Conservation (phyloP, 2,888 invertebrate genomes). For the Lissonota sp. region DNA sequence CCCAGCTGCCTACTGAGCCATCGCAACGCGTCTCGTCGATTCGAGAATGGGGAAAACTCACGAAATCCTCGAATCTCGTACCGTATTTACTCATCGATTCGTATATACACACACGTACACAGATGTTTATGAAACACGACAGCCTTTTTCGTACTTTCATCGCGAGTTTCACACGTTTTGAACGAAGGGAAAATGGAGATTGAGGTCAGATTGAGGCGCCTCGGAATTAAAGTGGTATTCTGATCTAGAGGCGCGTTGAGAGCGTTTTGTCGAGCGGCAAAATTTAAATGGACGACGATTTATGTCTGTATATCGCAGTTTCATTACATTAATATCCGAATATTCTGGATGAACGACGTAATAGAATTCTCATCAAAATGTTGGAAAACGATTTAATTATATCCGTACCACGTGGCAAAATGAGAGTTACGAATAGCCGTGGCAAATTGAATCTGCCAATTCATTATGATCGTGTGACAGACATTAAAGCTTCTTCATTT, state of each 20-base stretch:
- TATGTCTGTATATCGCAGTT: conserved; percentile 8
- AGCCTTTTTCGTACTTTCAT: conserved; percentile 3
- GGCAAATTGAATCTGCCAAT: conserved; percentile 46
- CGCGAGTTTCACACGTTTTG: background rate
- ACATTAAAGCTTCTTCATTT: conserved; percentile 36
- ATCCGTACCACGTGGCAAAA: conserved; percentile 26
- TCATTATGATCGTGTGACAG: conserved; percentile 42
- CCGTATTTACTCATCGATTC: background rate
- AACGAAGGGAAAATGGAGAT: no score
- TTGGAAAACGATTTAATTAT: conserved; percentile 50
- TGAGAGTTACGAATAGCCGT: conserved; percentile 41
- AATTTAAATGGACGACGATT: conserved; percentile 16
- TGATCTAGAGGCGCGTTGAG: no score
- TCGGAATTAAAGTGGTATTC: no score
- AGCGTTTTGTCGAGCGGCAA: no score
- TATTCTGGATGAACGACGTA: conserved; percentile 54
- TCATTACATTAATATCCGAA: conserved; percentile 47
- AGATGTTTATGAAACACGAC: conserved; percentile 9
- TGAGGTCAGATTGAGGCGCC: no score
- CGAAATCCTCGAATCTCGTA: conserved; percentile 52
- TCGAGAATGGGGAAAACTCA: background rate
- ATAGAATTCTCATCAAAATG: conserved; percentile 54
- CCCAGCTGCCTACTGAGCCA: background rate
- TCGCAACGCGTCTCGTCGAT: conserved; percentile 43
- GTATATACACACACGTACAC: background rate